These are phyloP conservation scores for Macrotis lagotis DNA, from an alignment of 2,113 vertebrate species.

Conservation along the genomic window DNA sequence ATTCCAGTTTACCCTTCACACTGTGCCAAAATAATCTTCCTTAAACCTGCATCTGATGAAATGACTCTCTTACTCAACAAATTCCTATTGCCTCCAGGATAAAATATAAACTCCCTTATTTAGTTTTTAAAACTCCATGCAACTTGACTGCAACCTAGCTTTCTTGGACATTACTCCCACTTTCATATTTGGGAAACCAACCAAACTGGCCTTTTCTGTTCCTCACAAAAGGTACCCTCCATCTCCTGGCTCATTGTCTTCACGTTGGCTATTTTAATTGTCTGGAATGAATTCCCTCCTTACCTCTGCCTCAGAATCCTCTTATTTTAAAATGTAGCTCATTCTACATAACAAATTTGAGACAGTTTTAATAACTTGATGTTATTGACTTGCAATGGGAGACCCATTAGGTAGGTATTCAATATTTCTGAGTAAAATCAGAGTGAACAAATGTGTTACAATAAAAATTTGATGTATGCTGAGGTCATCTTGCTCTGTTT, in stretches of 20 bases:
- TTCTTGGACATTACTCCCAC: background rate
- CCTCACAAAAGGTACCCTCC: background rate
- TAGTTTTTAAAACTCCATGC: background rate
- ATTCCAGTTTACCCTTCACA: background rate
- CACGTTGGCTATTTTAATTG: background rate
- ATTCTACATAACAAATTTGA: background rate
- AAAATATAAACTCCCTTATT: background rate
- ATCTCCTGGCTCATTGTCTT: background rate
- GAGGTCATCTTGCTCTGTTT: slow-evolving; percentile 4
- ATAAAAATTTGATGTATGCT: background rate
- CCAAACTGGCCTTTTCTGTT: background rate
- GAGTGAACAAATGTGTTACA: background rate
- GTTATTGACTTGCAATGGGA: background rate
- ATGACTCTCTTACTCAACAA: background rate
- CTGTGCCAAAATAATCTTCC: background rate
- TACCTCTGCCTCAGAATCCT: background rate
- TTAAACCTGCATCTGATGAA: background rate
- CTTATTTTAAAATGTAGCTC: background rate
- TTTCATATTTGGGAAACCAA: background rate
- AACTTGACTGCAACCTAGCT: background rate
- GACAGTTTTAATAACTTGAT: background rate
- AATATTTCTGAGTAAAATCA: background rate
- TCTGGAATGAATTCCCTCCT: background rate
- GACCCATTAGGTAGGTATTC: background rate
- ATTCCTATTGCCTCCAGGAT: background rate